These are phyloP conservation scores for Xenopus petersii DNA, from an alignment of 2,797 vertebrate species.

Conservation along the genomic window DNA sequence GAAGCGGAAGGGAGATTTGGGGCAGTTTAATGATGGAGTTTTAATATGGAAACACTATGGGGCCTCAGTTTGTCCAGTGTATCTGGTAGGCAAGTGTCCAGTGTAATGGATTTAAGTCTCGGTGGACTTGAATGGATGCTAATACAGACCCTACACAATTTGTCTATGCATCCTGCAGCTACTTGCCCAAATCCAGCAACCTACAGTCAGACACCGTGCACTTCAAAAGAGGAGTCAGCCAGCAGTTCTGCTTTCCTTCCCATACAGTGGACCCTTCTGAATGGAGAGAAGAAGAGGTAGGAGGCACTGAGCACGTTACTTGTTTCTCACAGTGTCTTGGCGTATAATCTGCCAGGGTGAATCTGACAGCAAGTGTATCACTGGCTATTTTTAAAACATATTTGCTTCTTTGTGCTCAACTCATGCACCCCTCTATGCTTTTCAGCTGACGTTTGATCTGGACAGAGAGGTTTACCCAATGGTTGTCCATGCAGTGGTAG, in stretches of 20 bases:
- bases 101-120: no score
- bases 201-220: constrained; percentile 94
- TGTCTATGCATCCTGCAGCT: constrained; percentile 63
- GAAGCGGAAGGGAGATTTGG: no score
- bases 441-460: constrained; percentile 87
- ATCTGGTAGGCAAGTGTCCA: no score
- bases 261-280: constrained; percentile 92
- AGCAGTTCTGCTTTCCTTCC: constrained; percentile 95
- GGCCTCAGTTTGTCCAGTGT: no score
- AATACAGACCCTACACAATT: no score
- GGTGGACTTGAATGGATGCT: no score
- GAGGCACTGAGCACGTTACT: not conserved
- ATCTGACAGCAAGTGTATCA: no score
- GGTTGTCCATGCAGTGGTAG: constrained; percentile 92
- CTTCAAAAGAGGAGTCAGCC: constrained; percentile 91
- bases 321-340: no score
- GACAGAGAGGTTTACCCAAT: constrained; percentile 93
- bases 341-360: no score
- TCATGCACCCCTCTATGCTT: constrained; percentile 6
- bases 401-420: no score
- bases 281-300: constrained; percentile 94
- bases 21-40: no score
- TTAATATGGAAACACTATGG: no score
- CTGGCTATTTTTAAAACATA: not conserved
- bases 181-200: constrained; percentile 88